Base-by-base conservation (phyloP, 2,888 invertebrate species). In the Amphiduros pacificus region DNA sequence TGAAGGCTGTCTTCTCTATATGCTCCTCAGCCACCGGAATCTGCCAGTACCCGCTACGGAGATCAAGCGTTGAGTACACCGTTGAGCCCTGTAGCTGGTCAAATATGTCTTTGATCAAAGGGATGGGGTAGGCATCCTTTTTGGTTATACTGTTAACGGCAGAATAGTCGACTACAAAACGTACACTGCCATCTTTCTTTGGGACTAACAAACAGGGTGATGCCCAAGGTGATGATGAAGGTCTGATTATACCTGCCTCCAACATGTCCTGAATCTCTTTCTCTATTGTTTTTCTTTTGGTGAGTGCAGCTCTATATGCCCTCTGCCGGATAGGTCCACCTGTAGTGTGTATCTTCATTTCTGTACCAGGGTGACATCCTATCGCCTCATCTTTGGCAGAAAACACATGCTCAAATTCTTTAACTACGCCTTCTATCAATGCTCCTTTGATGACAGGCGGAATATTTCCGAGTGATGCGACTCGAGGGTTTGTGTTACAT, bases 11-110 rank as follows among this genome's bases (percentile, higher is more conserved):
- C 11, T 66, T 54, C 6, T 48, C 52, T 5, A 51, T 40, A 29
- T 31, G 20, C 44, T 63, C 61, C 14, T 48, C 20, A n/a, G 20
- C 3, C 14, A 68, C 36, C 9, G 55, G 50, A 29, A 71, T 62
- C 54, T 71, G 70, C 62, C 65, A 69, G 50, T 62, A 71, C 2
- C 69, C 69, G 20, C 60, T 57, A n/a, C 50, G 55, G 6, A 65
- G 60, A 55, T 72, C 70, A 2, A 70, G 56, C 27, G 67, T 65
- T 0, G 62, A 56, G 58, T 68, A 71, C 22, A 61, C n/a, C 5
- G 1, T 2, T 44, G 53, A 60, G 17, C 54, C 62, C 11, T 26
- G 55, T 5, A 68, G 29, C 24, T 64, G 24, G 22, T 50, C 60
- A 9, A 68, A 61, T 4, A 58, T 60, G 31, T 71, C 64, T 2